phyloP scores from a whole-genome alignment of 2,888 invertebrate genomes.

The Hyalella azteca region DNA sequence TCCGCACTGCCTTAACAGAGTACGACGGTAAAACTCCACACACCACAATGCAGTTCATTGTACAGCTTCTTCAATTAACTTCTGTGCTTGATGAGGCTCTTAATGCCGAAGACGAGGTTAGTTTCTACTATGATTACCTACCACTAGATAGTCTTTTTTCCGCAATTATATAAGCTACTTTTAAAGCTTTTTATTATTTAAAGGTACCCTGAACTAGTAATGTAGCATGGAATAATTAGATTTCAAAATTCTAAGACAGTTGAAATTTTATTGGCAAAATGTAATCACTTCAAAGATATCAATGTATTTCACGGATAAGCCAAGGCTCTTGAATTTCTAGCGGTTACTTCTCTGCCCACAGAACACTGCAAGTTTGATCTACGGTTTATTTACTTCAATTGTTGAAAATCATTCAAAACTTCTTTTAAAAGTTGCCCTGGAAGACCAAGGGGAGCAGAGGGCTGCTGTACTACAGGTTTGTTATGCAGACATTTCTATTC shows the following conservation, averaged over 20 bases:
- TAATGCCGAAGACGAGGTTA: constrained; percentile 51
- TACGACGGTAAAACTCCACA: constrained; percentile 49
- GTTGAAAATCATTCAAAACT: constrained; percentile 56
- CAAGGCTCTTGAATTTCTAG: too few relatives aligned
- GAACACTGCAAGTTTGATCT: constrained; percentile 56
- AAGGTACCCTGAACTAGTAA: too few relatives aligned
- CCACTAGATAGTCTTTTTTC: too few relatives aligned
- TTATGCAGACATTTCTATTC: too few relatives aligned
- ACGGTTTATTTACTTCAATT: constrained; percentile 52
- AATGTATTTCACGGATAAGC: too few relatives aligned
- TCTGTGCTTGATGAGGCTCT: constrained; percentile 56
- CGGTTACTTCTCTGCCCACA: constrained; percentile 23
- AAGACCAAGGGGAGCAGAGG: constrained; percentile 45
- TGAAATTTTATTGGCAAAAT: too few relatives aligned
- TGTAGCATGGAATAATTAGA: too few relatives aligned
- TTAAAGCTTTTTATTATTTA: too few relatives aligned
- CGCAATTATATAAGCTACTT: too few relatives aligned
- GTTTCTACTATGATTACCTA: not conserved
- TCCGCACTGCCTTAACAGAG: constrained; percentile 52
- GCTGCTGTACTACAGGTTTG: constrained; percentile 49
- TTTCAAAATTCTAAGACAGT: too few relatives aligned
- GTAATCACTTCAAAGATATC: too few relatives aligned
- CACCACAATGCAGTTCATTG: constrained; percentile 57
- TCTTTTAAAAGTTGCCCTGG: constrained; percentile 53
- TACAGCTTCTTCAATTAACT: constrained; percentile 48